Evolutionary conservation across 2,888 invertebrate genomes (phyloP).

Genomic region (Dexiosoma caninum): DNA sequence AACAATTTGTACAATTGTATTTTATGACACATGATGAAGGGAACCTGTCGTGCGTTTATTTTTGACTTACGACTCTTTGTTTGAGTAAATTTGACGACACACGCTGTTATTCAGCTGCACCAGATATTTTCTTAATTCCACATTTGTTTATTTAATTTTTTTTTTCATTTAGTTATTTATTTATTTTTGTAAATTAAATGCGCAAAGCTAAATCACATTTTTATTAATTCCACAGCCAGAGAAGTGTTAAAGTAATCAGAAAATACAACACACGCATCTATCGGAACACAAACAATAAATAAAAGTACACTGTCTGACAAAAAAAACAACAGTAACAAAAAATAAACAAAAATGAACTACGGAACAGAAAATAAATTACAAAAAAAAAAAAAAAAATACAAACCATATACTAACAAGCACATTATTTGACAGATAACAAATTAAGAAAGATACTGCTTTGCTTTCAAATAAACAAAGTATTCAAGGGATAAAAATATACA

Average conservation of each 20-base stretch:
- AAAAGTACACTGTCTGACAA: not conserved
- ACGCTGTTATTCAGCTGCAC: not conserved
- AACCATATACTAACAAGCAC: not conserved
- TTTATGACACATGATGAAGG: too few species aligned
- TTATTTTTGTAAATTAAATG: too few species aligned
- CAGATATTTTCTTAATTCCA: not conserved
- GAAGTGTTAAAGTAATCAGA: slow-evolving; percentile 26
- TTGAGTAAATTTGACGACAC: too few species aligned
- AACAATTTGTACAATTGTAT: too few species aligned
- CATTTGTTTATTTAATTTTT: too few species aligned
- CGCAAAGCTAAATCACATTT: not conserved
- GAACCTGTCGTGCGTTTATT: too few species aligned
- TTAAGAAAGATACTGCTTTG: slow-evolving; percentile 20
- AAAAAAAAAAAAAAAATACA: not conserved
- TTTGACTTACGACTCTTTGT: too few species aligned
- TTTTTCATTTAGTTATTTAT: too few species aligned
- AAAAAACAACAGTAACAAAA: slow-evolving; percentile 8
- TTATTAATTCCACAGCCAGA: not conserved
- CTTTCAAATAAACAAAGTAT: not conserved
- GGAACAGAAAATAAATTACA: not conserved
- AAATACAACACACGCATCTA: not conserved
- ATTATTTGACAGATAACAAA: slow-evolving; percentile 49
- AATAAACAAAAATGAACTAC: not conserved
- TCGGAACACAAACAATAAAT: not conserved
- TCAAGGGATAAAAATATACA: slow-evolving; percentile 7